Conservation (phyloP, 2,797 vertebrate genomes). For the Parotocinclus haroldoi region DNA sequence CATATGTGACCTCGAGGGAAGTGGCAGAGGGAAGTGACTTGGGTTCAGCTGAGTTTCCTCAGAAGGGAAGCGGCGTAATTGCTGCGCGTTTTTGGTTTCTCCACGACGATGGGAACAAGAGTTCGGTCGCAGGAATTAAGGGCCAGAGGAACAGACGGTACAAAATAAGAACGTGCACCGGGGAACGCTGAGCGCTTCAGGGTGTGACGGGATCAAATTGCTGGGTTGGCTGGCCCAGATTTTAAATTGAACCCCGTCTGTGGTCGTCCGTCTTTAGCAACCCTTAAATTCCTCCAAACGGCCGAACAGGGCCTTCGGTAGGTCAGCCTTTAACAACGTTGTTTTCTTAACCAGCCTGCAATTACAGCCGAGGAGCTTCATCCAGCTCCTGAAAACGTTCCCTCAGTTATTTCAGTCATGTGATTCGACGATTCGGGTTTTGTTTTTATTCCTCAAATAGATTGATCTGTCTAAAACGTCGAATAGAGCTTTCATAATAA, state of each 20-base stretch:
- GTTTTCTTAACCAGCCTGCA: conserved; percentile 41
- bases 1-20: conserved; percentile 45
- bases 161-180: conserved; percentile 69
- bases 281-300: conserved; percentile 27
- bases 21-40: conserved; percentile 32
- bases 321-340: conserved; percentile 39
- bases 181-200: conserved; percentile 54
- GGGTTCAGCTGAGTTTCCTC: conserved; percentile 36
- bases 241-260: conserved; percentile 61
- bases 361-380: conserved; percentile 36
- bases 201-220: conserved; percentile 73
- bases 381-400: conserved; percentile 20
- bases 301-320: conserved; percentile 38
- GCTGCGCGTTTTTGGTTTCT: conserved; percentile 5
- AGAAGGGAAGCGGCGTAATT: conserved; percentile 25
- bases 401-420: neutral
- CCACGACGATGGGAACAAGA: conserved; percentile 31
- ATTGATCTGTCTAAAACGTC: too few species aligned
- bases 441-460: too few species aligned
- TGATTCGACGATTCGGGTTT: neutral
- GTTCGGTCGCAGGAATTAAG: conserved; percentile 24
- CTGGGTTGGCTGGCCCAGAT: conserved; percentile 67
- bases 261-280: conserved; percentile 51
- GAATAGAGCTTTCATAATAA: too few species aligned
- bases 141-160: conserved; percentile 53